phyloP scores from a whole-genome alignment of 2,797 vertebrate genomes.

The Ptychobarbus kaznakovi region DNA sequence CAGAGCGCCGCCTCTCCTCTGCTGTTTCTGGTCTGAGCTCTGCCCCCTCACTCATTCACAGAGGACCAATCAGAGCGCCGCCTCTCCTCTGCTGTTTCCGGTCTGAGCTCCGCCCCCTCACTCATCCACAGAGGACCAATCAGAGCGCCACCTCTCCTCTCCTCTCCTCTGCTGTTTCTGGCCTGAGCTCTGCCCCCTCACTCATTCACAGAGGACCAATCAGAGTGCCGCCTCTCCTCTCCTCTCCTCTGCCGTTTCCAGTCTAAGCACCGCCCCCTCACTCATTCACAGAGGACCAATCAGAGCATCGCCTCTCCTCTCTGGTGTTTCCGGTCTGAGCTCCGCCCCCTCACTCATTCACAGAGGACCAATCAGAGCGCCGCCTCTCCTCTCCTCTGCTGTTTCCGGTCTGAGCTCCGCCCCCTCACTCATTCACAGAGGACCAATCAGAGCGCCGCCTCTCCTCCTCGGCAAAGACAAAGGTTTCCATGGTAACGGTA shows the following conservation, averaged over 20 bases:
- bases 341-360: background rate
- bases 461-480: slow-evolving; percentile 69
- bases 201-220: slow-evolving; percentile 46
- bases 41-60: background rate
- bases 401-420: background rate
- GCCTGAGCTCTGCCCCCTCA: background rate
- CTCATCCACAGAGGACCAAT: slow-evolving; percentile 46
- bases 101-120: background rate
- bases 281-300: slow-evolving; percentile 46
- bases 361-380: slow-evolving; percentile 52
- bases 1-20: slow-evolving; percentile 5
- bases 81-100: slow-evolving; percentile 36
- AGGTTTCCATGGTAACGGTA: slow-evolving; percentile 79
- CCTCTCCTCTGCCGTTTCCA: slow-evolving; percentile 34
- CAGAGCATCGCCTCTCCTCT: slow-evolving; percentile 43
- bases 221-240: slow-evolving; percentile 28
- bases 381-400: background rate
- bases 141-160: slow-evolving; percentile 33
- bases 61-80: slow-evolving; percentile 49
- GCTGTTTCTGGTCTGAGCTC: background rate
- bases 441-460: slow-evolving; percentile 46
- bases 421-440: slow-evolving; percentile 5
- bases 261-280: background rate
- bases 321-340: background rate
- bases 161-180: slow-evolving; percentile 24